Evolutionary conservation across 2,797 vertebrate species (phyloP), one percentile per base, ranked within the genome.

Genomic region (Nasua narica): DNA sequence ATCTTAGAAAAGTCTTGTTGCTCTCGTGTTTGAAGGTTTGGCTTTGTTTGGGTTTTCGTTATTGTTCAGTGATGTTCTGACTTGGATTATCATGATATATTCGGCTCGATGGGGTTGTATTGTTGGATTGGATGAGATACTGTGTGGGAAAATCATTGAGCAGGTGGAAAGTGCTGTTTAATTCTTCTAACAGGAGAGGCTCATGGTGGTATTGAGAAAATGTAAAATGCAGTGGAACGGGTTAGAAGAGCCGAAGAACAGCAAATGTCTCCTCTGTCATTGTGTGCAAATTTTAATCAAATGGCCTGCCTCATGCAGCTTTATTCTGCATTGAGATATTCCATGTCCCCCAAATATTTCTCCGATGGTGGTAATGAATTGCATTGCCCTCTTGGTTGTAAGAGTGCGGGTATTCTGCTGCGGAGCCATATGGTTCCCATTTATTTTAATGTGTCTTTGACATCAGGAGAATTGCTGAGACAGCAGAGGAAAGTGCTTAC

Each of bases 381-480:
- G 98, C 98, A 98, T 98, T 99, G 98, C 99, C 98, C 98, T 99
- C 97, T 96, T 95, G 97, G 98, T 97, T 99, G 96, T 94, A 95
- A 90, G 97, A 98, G 98, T 65, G 48, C 50, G 96, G 95, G 98
- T 97, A 98, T 98, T 98, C 97, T 98, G 98, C 98, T 92, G 98
- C 81, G 98, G 97, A 99, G 98, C 98, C 99, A 99, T 99, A 99
- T 99, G 99, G 99, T 99, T 99, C 98, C 98, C 98, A 99, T 99
- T 99, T 99, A 99, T 99, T 99, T 98, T 98, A 98, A 98, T 99
- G 98, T 98, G 98, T 98, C 98, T 99, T 99, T 99, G 99, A 99
- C 98, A 99, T 98, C 98, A 97, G 98, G 98, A 98, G 98, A 98
- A 98, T 97, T 97, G 98, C 98, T 99, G 99, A 98, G 98, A 98